Base-by-base conservation (phyloP, 2,113 vertebrate species). In the Percopsis transmontana region DNA sequence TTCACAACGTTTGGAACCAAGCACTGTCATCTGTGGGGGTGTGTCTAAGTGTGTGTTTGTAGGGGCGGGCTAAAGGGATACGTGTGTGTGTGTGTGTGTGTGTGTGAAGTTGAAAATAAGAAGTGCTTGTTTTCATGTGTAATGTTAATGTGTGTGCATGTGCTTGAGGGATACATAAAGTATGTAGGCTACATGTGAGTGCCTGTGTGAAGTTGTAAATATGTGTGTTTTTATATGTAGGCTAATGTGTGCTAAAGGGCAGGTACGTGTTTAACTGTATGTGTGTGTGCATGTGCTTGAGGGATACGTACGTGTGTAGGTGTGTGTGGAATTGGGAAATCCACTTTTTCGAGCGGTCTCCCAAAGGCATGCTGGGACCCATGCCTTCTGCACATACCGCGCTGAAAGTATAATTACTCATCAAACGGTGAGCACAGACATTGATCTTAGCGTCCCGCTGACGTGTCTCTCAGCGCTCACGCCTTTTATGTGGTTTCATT, bases 401-500 rank as follows among this genome's bases (percentile, higher is more conserved):
- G 20, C 14, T 24, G 50, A 20, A 38, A 52, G 40, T 39, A 50
- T 59, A 2, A 14, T 58, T 66, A 24, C 52, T 58, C 58, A 50
- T 33, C 56, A 62, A 71, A 60, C 39, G 42, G 68, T 41, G 41
- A 50, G 18, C 41, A 5, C 44, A 66, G 44, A 56, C 39, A 33
- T 50, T 42, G 4, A 59, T 57, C n/a, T 38, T 23, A 57, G 55
- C 27, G 9, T 11, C 24, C 14, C 19, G 42, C 11, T 73, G 69
- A 52, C 23, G 23, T 54, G 57, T 56, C 57, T 50, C 15, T 6
- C 52, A 54, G 20, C 7, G 40, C 47, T 52, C 38, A 63, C 42
- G 45, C 14, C 60, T 74, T 76, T 80, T 19, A 66, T 74, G 56
- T 73, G 54, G 62, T 39, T 39, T 58, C 48, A 48, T 67, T 66